Base-by-base conservation (phyloP, 2,113 vertebrate genomes). In the Paedocypris sp. region DNA sequence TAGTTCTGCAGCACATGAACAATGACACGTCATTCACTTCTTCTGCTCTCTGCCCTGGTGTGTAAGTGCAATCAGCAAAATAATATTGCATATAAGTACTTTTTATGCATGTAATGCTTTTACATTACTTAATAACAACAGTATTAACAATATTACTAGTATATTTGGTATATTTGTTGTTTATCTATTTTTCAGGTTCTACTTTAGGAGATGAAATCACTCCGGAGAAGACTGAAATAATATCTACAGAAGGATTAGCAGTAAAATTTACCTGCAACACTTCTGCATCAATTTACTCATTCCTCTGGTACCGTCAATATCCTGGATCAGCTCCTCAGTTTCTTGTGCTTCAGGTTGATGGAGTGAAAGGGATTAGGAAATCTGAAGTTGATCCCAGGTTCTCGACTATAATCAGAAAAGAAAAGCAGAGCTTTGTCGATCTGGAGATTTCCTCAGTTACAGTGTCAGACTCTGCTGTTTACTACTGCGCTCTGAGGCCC, bases 401-500 rank as follows among this genome's bases (percentile, higher is more conserved):
- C 11, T 12, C 48, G 1, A 0, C 12, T 6, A 20, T n/a, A 5
- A 11, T 45, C 12, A 43, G 5, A 12, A 26, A 54, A 11, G 19
- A 8, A 6, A 12, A 46, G 5, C 29, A 56, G 10, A 53, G 11
- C 5, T 3, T 1, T 18, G 43, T 61, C 11, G 1, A 50, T 51
- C 58, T 66, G 11, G 2, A 31, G 3, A 36, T 66, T 31, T 62
- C 57, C 9, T 36, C 57, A 56, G 58, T 23, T 32, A 5, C 46
- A 36, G 3, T 62, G 22, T 12, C 5, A 68, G 59, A 62, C 41
- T 46, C 57, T 46, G 64, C 48, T 15, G 22, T 60, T 10, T 67
- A 61, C 16, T 54, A 67, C 49, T 67, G 57, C 19, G 57, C 64
- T 7, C 31, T 67, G 48, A 0, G 0, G 35, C 64, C 56, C 65